Percentiles rank a stretch among this genome's conserved stretches.
Conservation (phyloP, 2,797 vertebrate genomes). For the Sebastes vulpes region DNA sequence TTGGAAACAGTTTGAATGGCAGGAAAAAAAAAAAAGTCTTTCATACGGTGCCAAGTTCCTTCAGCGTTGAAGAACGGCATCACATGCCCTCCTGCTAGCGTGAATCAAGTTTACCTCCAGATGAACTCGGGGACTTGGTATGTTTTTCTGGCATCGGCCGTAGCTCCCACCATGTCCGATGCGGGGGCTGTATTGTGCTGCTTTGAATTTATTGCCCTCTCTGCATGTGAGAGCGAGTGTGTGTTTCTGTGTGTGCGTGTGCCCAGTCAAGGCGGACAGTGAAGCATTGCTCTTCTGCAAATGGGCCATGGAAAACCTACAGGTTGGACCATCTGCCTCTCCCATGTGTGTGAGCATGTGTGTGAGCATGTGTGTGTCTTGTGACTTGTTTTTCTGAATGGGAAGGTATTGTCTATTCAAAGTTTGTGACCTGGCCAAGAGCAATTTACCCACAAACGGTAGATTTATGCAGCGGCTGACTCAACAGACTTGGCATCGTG, state of each 20-base stretch:
- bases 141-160: conserved; percentile 54
- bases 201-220: conserved; percentile 67
- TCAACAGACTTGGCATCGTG: conserved; percentile 55
- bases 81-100: conserved; percentile 38
- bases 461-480: conserved; percentile 53
- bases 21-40: conserved; percentile 19
- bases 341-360: background rate
- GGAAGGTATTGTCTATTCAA: conserved; percentile 42
- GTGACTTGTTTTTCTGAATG: conserved; percentile 43
- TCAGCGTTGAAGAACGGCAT: conserved; percentile 25
- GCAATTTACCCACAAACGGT: conserved; percentile 24
- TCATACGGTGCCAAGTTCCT: conserved; percentile 43
- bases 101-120: conserved; percentile 66
- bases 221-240: conserved; percentile 25
- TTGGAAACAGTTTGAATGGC: conserved; percentile 11
- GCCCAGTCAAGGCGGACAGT: conserved; percentile 44
- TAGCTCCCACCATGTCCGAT: conserved; percentile 53
- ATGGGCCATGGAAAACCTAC: conserved; percentile 55
- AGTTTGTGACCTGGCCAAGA: conserved; percentile 39
- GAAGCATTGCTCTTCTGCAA: conserved; percentile 54
- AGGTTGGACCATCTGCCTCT: conserved; percentile 66
- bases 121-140: conserved; percentile 61
- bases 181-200: conserved; percentile 61
- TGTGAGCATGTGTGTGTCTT: conserved; percentile 3
- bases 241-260: background rate